Percentiles rank a stretch among this genome's conserved stretches.
These are phyloP conservation scores for Exocentrus adspersus DNA, from an alignment of 2,888 invertebrate species.

Conservation along the genomic window DNA sequence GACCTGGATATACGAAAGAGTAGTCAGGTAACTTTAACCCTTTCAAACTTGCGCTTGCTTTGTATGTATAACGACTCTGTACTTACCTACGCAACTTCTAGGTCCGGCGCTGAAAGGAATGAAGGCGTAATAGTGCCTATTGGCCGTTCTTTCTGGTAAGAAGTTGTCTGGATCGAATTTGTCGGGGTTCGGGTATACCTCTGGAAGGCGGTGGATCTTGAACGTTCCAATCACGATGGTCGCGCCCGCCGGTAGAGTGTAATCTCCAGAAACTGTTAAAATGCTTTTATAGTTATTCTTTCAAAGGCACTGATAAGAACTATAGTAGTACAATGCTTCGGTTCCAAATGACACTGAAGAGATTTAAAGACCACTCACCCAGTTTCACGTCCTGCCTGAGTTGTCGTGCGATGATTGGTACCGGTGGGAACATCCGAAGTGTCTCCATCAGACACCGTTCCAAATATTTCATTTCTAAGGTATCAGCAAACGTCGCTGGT, in stretches of 20 bases:
- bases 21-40: too few species aligned
- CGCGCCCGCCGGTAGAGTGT: conserved; percentile 75
- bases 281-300: too few species aligned
- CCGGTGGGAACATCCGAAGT: conserved; percentile 81
- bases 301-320: too few species aligned
- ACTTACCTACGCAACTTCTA: conserved; percentile 80
- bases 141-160: conserved; percentile 78
- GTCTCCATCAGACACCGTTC: conserved; percentile 83
- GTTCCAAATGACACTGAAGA: too few species aligned
- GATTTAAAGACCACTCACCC: too few species aligned
- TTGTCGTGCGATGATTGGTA: conserved; percentile 80
- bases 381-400: conserved; percentile 76
- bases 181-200: conserved; percentile 75
- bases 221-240: conserved; percentile 75
- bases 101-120: conserved; percentile 86
- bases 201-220: conserved; percentile 74
- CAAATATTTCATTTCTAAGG: conserved; percentile 83
- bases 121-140: conserved; percentile 81
- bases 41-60: too few species aligned
- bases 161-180: conserved; percentile 84
- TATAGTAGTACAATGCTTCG: too few species aligned
- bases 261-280: conserved; percentile 71
- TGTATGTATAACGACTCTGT: too few species aligned
- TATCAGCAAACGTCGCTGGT: conserved; percentile 80
- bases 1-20: too few species aligned